Evolutionary conservation across 30 jellyfish, hydroid and myxozoan genomes (phyloP), one percentile per base, ranked within the genome.

Genomic region (Sanderia malayensis): DNA sequence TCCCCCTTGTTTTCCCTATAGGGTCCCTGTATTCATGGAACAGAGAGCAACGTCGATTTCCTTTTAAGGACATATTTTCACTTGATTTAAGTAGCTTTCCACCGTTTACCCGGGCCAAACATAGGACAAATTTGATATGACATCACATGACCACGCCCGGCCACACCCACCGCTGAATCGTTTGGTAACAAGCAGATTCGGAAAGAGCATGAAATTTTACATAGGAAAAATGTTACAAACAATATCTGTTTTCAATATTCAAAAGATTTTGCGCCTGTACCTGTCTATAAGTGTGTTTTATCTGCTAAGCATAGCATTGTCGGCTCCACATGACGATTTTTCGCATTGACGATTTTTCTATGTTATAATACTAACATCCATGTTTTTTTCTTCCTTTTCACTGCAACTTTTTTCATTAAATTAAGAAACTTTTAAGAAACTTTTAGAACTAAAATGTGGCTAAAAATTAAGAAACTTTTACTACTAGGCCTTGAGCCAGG

Each of bases 61-160:
- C 64, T 49, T 9, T 18, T 49, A 49, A 49, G 24, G 64, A 49
- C 24, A 49, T 49, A 49, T 49, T 49, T 18, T 49, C 64, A 49
- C 64, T 49, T 49, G 64, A 49, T 49, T 49, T 4, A 49, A 49
- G 11, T 4, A 49, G 64, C 24, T 49, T 49, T 49, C 64, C 64
- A 49, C 64, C 64, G 64, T 49, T 49, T 49, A 4, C 64, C 64
- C 24, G 64, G 64, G 64, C 64, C 64, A 49, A 49, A 49, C 64
- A 49, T 49, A 49, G 64, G 64, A 49, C n/a, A 49, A 49, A 49
- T 49, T 49, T 49, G 64, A 49, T 49, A 49, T 49, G 64, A 49
- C 64, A 24, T 49, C 64, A 49, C 64, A 49, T 49, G 64, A 49
- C 64, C 64, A 49, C 64, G 64, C 64, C 64, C 64, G 64, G 24